These are phyloP conservation scores for Anguilla marmorata DNA, from an alignment of 2,797 vertebrate genomes.

Conservation along the genomic window DNA sequence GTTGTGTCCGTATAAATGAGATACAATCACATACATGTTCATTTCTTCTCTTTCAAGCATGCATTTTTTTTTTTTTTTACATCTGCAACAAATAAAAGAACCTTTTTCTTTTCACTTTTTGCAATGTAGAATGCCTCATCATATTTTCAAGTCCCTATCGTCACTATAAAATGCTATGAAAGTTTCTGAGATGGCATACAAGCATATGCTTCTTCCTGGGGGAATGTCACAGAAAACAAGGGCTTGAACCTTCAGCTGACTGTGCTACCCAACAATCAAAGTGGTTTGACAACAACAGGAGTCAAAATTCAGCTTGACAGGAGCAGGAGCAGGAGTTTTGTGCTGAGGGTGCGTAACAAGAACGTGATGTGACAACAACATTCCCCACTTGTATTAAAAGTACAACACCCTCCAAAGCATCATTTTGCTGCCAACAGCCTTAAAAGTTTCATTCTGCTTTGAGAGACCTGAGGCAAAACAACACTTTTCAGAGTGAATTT, in stretches of 20 bases:
- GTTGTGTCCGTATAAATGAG: neutral
- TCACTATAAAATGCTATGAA: neutral
- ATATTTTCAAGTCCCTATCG: neutral
- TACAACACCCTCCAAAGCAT: neutral
- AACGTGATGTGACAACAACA: neutral
- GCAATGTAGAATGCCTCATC: neutral
- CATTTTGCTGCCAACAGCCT: neutral
- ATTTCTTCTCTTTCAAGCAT: slow-evolving; percentile 1
- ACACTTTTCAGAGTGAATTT: neutral
- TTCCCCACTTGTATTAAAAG: neutral
- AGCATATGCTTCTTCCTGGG: neutral
- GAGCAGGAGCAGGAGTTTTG: neutral
- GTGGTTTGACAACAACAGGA: neutral
- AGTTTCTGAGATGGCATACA: neutral
- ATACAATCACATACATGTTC: neutral
- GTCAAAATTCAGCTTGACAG: neutral
- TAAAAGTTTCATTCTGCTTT: neutral
- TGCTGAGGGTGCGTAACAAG: neutral
- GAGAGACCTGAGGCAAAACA: neutral
- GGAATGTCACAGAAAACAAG: neutral
- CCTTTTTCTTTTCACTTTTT: neutral
- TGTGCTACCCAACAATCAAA: neutral
- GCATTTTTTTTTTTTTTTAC: neutral
- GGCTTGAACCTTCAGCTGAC: neutral
- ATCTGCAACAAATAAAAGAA: neutral